phyloP scores from a whole-genome alignment of 2,113 vertebrate genomes.

The Phalacrocorax aristotelis region DNA sequence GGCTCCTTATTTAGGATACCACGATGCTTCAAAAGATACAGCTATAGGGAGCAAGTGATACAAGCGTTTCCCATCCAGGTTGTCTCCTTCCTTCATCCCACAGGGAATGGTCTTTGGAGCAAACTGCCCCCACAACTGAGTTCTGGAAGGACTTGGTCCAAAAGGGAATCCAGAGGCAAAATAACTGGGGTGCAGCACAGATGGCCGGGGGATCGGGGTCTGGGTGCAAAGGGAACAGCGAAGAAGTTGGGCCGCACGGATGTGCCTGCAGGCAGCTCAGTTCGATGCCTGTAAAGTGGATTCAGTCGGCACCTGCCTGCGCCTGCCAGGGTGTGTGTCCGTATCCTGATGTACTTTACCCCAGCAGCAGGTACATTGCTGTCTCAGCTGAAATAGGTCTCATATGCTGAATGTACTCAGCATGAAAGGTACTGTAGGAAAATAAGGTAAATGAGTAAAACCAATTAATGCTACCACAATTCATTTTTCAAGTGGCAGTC shows the following conservation, averaged over 20 bases:
- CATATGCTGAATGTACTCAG: neutral
- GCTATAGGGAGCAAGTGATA: neutral
- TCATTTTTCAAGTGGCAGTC: slow-evolving; percentile 1
- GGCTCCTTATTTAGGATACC: neutral
- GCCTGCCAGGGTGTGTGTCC: neutral
- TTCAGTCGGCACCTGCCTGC: neutral
- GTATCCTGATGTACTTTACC: neutral
- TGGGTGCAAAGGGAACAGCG: neutral
- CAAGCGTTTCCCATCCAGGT: neutral
- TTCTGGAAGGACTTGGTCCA: neutral
- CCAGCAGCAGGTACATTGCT: neutral
- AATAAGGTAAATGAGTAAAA: neutral
- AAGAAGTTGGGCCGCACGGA: neutral
- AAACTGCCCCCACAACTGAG: neutral
- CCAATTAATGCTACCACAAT: neutral
- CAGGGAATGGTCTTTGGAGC: neutral
- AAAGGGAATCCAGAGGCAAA: neutral
- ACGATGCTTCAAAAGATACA: neutral
- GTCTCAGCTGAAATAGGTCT: neutral
- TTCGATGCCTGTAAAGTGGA: neutral
- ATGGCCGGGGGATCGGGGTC: fast-evolving
- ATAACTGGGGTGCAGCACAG: neutral
- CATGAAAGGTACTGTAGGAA: neutral
- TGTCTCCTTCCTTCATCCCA: neutral
- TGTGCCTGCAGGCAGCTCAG: fast-evolving